Evolutionary conservation across 1,140 invertebrate genomes (phyloP), one percentile per base, ranked within the genome.

Genomic region (Agrypnia vestita): DNA sequence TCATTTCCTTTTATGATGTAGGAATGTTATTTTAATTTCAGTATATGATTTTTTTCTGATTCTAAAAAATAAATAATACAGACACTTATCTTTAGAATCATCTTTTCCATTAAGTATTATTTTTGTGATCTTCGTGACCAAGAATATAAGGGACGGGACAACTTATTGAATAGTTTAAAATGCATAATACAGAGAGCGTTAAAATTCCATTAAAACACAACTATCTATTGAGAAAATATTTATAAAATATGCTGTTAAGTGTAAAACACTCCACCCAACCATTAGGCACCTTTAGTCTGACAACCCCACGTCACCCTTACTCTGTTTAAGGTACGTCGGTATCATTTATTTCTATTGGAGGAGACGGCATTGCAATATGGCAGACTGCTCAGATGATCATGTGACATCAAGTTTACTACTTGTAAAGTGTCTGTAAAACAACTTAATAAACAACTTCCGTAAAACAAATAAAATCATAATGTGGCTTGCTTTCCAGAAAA

Each of bases 181-280:
- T 74, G 71, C 71, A 43, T 56, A 55, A 43, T 74, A 73, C 11
- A 47, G 74, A 75, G 55, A 64, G 74, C 59, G 17, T 76, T 49
- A 59, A 59, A 75, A 62, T 49, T 76, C 59, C 25, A 11, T 78
- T 78, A 80, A 83, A 80, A 83, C 79, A 75, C 61, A 79, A 80
- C 79, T 75, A 80, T 59, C 56, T 61, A 78, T 80, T 80, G 71
- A 80, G 76, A 83, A 83, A 83, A 83, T 81, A 81, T 83, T 59
- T 83, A 83, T 83, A 83, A 83, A 83, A 83, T 83, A 83, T 83
- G 56, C 73, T 81, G 82, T 83, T 81, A 83, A 83, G 82, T 83
- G 82, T 81, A 69, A 79, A 73, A 80, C 77, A 71, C 64, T 80
- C 82, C 76, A 76, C 82, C 82, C 79, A 83, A 80, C 79, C 76